Conservation (phyloP, 2,888 invertebrate genomes). For the Linnaemya tessellans region DNA sequence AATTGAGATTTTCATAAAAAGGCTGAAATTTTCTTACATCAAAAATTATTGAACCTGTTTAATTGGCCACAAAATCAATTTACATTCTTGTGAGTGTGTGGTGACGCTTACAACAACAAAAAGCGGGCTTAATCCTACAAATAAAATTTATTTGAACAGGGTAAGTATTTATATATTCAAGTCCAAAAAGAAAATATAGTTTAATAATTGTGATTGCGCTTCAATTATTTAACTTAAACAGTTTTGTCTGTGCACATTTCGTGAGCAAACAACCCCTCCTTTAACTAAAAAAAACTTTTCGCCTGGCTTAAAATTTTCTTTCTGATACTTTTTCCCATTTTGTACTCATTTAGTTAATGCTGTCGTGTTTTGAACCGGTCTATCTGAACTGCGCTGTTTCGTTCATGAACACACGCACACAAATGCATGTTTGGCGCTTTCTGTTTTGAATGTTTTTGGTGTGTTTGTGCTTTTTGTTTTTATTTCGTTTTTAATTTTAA, state of each 20-base stretch:
- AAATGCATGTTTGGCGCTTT: conserved; percentile 48
- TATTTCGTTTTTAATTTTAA: conserved; percentile 27
- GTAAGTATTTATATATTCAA: conserved; percentile 16
- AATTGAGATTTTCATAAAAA: conserved; percentile 6
- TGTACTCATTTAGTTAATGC: conserved; percentile 21
- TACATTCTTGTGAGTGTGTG: not conserved
- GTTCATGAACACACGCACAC: conserved; percentile 6
- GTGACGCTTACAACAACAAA: not conserved
- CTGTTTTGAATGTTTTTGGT: conserved; percentile 32
- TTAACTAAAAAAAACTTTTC: not conserved
- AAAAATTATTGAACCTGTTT: conserved; percentile 59
- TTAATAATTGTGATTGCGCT: not conserved
- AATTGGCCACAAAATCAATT: conserved; percentile 46
- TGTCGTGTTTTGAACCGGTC: conserved; percentile 63
- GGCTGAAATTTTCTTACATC: conserved; percentile 5
- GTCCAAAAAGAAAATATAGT: not conserved
- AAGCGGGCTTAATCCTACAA: not conserved
- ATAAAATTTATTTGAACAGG: conserved; percentile 35
- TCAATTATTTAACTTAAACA: not conserved
- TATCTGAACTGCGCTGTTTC: conserved; percentile 60
- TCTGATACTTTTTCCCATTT: conserved; percentile 27
- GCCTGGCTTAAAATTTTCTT: not conserved
- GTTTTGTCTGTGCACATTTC: conserved; percentile 5
- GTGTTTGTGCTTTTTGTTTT: conserved; percentile 37
- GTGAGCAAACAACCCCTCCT: conserved; percentile 36